A percentile compares a stretch with the other conserved stretches of the same genome.
Evolutionary conservation across 2,113 vertebrate species (phyloP).

Genomic region (Dendrocopos noguchii): DNA sequence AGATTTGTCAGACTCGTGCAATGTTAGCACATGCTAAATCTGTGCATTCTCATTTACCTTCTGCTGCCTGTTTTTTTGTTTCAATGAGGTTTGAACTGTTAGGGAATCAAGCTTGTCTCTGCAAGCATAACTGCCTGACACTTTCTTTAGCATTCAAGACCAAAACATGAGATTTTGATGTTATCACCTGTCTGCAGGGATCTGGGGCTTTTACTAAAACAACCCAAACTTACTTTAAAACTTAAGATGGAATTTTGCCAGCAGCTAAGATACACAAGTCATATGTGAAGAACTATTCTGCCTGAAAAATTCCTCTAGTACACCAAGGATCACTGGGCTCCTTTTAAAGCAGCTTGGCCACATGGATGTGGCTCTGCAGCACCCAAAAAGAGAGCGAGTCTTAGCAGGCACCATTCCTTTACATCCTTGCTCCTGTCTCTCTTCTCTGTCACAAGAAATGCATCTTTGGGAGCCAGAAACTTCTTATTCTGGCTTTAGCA

Average conservation of each 20-base stretch:
- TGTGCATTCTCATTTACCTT: slow-evolving; percentile 12
- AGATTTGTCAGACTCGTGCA: background rate
- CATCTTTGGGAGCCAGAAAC: background rate
- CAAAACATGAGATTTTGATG: background rate
- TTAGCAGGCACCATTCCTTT: background rate
- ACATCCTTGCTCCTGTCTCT: background rate
- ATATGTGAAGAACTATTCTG: background rate
- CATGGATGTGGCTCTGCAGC: background rate
- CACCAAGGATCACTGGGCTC: background rate
- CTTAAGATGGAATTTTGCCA: background rate
- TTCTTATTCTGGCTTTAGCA: background rate
- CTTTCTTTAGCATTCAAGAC: background rate
- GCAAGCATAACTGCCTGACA: background rate
- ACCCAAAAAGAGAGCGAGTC: background rate
- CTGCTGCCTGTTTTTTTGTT: slow-evolving; percentile 16
- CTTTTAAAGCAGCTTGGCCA: background rate
- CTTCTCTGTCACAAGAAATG: background rate
- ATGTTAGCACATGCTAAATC: background rate
- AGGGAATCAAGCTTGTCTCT: background rate
- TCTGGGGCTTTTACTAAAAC: background rate
- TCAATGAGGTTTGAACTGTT: background rate
- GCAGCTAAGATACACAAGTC: background rate
- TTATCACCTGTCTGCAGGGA: background rate
- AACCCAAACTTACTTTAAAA: background rate
- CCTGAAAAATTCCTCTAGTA: background rate